Evolutionary conservation across 2,113 vertebrate genomes (phyloP).

Genomic region (Chrysochloris asiatica): DNA sequence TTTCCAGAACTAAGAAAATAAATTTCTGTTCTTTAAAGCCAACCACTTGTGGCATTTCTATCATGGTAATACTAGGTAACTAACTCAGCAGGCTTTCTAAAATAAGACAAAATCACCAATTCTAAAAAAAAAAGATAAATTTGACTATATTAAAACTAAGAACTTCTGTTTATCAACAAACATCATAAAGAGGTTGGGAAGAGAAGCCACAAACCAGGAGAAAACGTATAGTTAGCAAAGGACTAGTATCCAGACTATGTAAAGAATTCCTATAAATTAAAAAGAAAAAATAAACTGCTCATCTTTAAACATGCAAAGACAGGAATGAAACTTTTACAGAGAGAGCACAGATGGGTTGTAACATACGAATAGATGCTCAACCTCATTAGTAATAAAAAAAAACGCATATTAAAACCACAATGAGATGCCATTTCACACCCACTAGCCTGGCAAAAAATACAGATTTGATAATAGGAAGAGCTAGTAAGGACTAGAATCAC

Average conservation of each 20-base stretch:
- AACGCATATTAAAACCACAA: constrained; percentile 47
- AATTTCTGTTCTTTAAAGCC: background rate
- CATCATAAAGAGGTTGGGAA: background rate
- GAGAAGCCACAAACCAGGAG: background rate
- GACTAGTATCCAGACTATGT: background rate
- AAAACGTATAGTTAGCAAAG: background rate
- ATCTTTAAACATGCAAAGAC: constrained; percentile 31
- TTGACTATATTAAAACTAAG: background rate
- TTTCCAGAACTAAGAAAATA: background rate
- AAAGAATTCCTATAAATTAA: constrained; percentile 46
- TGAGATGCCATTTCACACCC: background rate
- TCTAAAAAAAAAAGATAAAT: constrained; percentile 23
- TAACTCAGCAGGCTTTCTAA: background rate
- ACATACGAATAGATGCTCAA: background rate
- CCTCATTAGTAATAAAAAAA: background rate
- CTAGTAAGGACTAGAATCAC: no score
- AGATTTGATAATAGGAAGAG: no score
- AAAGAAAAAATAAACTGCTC: background rate
- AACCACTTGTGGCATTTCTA: background rate
- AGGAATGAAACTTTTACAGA: background rate
- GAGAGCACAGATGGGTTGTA: background rate
- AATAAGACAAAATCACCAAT: constrained; percentile 1
- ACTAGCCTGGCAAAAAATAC: background rate
- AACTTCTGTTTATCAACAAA: background rate
- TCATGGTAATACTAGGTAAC: background rate